Evolutionary conservation across 2,113 vertebrate genomes (phyloP), one percentile per base, ranked within the genome.

Genomic region (Hyperoodon ampullatus): DNA sequence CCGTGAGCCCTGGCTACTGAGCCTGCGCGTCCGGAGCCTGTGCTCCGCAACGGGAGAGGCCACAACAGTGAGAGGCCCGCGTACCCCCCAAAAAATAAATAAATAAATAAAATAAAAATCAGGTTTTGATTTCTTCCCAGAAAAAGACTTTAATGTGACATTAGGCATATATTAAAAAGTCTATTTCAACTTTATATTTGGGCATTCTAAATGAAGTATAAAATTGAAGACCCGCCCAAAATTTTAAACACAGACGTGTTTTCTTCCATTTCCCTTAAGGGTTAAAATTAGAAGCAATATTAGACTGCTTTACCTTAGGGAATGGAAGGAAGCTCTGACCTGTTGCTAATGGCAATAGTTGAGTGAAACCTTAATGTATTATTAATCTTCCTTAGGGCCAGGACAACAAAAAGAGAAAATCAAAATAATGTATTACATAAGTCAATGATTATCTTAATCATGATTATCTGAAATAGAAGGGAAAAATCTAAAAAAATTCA

Each of bases 231-330:
- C 28, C 35, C 33, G 21, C 10, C 75, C 30, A 21, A 33, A 63
- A 82, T 68, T 8, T 63, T 88, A 78, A 88, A 77, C 63, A 68
- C 30, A 86, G 26, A 88, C 28, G 33, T 11, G 61, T 75, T 93
- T 91, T 91, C 50, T 80, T 80, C 68, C 66, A 92, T 35, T 92
- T 92, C 68, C 60, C 30, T 55, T 80, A 94, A 96, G 93, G 39
- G 68, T 96, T 94, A 97, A 94, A 90, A 87, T 71, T 15, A 55
- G 39, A 65, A 77, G 68, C 58, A 86, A 92, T 81, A 93, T 74
- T 10, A 88, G 44, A 87, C 53, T 33, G 44, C 21, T 82, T 74
- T 61, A 81, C 30, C 39, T 33, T 30, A 53, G 60, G 71, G 19
- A 77, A 53, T n/a, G 35, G 39, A 60, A 88, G 42, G 44, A 60